Conservation (phyloP, 2,797 vertebrate genomes). For the Calcarius lapponicus region DNA sequence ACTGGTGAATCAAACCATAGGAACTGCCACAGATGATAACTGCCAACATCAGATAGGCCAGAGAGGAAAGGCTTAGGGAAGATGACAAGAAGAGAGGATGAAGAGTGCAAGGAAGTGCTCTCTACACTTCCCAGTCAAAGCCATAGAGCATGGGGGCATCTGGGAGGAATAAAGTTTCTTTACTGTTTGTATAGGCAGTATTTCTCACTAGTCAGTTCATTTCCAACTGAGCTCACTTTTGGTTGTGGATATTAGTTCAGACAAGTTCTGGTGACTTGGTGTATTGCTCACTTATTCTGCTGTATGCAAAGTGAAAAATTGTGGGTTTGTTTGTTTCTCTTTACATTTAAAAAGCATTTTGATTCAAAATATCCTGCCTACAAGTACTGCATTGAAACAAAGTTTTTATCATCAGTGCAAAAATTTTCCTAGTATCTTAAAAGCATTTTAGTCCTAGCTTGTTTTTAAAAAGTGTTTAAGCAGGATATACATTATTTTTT, state of each 20-base stretch:
- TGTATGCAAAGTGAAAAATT: neutral
- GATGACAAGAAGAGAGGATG: neutral
- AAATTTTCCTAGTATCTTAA: neutral
- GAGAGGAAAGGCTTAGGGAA: neutral
- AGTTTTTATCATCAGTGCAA: neutral
- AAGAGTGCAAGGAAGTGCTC: neutral
- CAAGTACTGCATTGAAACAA: neutral
- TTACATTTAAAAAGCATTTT: neutral
- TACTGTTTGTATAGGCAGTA: neutral
- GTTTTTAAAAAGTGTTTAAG: neutral
- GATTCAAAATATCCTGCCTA: neutral
- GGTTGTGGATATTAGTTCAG: neutral
- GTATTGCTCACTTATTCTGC: neutral
- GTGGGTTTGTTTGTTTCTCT: neutral
- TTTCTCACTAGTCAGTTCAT: neutral
- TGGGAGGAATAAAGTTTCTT: neutral
- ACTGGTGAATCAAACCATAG: neutral
- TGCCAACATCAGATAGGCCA: neutral
- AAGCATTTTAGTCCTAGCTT: neutral
- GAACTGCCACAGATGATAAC: neutral
- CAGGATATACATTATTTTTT: neutral
- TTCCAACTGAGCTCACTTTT: neutral
- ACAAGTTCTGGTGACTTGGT: neutral
- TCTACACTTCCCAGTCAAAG: neutral
- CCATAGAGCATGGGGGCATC: neutral